These are phyloP conservation scores for Halesus radiatus DNA, from an alignment of 1,140 invertebrate species.

Conservation along the genomic window DNA sequence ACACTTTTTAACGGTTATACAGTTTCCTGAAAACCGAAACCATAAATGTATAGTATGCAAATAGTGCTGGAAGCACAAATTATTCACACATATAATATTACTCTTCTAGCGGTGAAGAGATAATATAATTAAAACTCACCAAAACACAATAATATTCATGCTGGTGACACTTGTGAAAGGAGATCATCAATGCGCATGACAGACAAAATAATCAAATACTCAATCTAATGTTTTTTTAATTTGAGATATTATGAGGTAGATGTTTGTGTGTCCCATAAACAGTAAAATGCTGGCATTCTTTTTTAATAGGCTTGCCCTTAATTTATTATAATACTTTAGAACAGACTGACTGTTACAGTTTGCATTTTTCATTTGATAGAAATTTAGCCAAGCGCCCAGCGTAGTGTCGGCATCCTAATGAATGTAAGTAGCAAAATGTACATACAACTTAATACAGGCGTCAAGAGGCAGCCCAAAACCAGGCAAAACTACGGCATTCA, in stretches of 20 bases:
- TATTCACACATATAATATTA: too few species aligned
- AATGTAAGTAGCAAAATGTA: neutral
- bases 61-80: too few species aligned
- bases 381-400: neutral
- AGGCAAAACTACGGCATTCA: neutral
- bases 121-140: too few species aligned
- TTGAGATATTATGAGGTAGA: too few species aligned
- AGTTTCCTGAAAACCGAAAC: too few species aligned
- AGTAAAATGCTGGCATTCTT: conserved; percentile 8
- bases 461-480: neutral
- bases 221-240: too few species aligned
- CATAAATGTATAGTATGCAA: neutral
- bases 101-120: too few species aligned
- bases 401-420: neutral
- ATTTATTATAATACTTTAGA: conserved; percentile 1
- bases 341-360: conserved; percentile 25
- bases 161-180: neutral
- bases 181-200: too few species aligned
- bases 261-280: too few species aligned
- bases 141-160: neutral
- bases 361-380: conserved; percentile 1
- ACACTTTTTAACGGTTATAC: too few species aligned
- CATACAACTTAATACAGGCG: neutral
- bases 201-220: too few species aligned
- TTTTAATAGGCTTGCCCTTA: conserved; percentile 4